A percentile compares a stretch with the other conserved stretches of the same genome.
phyloP scores from a whole-genome alignment of 2,113 vertebrate genomes.

The Ramphastos sulfuratus region DNA sequence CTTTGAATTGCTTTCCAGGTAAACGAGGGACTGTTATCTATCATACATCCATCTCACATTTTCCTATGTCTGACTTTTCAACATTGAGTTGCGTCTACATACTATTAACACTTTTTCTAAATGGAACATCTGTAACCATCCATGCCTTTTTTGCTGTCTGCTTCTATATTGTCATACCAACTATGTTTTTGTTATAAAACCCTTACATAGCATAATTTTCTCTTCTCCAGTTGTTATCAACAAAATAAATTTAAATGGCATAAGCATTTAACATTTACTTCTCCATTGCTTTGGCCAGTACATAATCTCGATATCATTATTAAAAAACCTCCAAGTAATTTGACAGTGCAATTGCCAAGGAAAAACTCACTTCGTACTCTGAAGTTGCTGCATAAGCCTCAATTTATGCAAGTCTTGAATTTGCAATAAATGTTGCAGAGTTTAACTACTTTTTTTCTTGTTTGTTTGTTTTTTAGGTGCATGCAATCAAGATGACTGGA shows the following conservation, averaged over 20 bases:
- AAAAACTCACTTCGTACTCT: background rate
- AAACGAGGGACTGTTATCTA: background rate
- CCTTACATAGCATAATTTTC: accelerated
- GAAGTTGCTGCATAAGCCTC: background rate
- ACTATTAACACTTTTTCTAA: background rate
- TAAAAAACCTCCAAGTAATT: background rate
- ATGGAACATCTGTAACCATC: background rate
- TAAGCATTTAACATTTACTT: too few relatives aligned
- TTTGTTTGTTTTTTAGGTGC: constrained; percentile 73
- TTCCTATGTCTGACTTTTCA: background rate
- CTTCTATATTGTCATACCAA: background rate
- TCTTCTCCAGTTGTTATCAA: accelerated
- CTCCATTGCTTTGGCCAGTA: background rate
- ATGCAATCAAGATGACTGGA: constrained; percentile 97
- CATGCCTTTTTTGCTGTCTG: background rate
- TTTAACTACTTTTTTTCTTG: background rate
- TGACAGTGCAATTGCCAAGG: background rate
- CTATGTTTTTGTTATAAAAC: background rate
- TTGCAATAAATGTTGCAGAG: background rate
- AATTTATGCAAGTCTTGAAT: background rate
- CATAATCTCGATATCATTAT: background rate
- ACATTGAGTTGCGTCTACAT: background rate
- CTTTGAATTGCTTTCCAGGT: background rate
- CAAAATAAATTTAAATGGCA: background rate
- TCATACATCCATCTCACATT: background rate